Base-by-base conservation (phyloP, 2,888 invertebrate species). In the Lithophane ornitopus region DNA sequence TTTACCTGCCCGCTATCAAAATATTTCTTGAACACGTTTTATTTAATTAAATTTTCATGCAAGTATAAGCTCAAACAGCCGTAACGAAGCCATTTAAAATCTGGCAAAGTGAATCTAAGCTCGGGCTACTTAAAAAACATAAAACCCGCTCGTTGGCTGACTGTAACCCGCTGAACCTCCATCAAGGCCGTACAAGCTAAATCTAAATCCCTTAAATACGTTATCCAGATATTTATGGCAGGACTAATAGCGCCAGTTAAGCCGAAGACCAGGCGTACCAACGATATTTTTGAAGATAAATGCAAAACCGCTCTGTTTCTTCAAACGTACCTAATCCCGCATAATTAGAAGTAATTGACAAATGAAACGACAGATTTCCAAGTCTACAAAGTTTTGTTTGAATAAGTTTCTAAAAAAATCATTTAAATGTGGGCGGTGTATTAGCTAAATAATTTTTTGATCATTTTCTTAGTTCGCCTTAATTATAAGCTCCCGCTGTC, bases 131-230 rank as follows among this genome's bases (percentile, higher is more conserved):
- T 90, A 84, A 90, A 90, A 92, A 90, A 90, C 90, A 90, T 89
- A 91, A 90, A 90, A 89, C 86, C 88, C 85, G 86, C 85, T 89
- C 90, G 86, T 87, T 90, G 88, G 89, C 88, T 90, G 88, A 88
- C 89, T 92, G 90, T 90, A 89, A 89, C 91, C 90, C 91, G 89
- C 88, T 92, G 92, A 92, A 95, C 95, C 95, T 94, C 93, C 93
- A 92, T 96, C 95, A 95, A 91, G 90, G 91, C 89, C 91, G 90
- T 92, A 93, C 94, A 94, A 92, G 94, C 94, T 94, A 92, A 93
- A 92, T 93, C 93, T 92, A 94, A 95, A 95, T 95, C 96, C 95
- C 91, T 92, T 94, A 94, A 95, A 95, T 94, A 94, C 94, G 93
- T 91, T 92, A 91, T 92, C 93, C 94, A 93, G 93, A 95, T 95